These are phyloP conservation scores for Plutomurus gul DNA, from an alignment of 1,140 invertebrate genomes.

Conservation along the genomic window DNA sequence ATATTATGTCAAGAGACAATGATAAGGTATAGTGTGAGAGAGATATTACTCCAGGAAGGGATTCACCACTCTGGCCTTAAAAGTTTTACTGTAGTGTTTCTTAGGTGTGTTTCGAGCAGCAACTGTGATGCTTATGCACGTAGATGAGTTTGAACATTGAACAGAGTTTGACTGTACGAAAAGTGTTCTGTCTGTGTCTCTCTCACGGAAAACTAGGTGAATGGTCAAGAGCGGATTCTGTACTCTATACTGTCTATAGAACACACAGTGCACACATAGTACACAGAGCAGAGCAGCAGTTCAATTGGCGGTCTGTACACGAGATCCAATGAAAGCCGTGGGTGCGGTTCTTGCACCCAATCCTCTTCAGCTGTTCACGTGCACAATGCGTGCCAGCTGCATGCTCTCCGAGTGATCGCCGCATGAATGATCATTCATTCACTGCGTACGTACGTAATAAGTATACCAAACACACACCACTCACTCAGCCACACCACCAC, in stretches of 20 bases:
- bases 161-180: not conserved
- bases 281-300: not conserved
- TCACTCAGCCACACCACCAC: not conserved
- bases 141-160: not conserved
- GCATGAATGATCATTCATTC: constrained; percentile 31
- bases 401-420: constrained; percentile 4
- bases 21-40: too few species aligned
- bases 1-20: too few species aligned
- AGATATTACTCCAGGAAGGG: too few species aligned
- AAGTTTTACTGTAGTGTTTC: too few species aligned
- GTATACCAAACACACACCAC: too few species aligned
- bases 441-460: too few species aligned
- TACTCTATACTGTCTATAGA: not conserved
- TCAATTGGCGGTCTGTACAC: constrained; percentile 31
- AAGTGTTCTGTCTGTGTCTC: not conserved
- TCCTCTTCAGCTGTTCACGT: constrained; percentile 44
- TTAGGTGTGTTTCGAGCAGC: not conserved
- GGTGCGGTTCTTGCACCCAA: constrained; percentile 38
- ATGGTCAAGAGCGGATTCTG: constrained; percentile 29
- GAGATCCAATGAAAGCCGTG: constrained; percentile 41
- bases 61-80: too few species aligned
- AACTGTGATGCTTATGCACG: not conserved
- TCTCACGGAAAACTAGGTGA: constrained; percentile 20
- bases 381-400: constrained; percentile 34
- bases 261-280: too few species aligned